phyloP scores from a whole-genome alignment of 2,888 invertebrate species.

The Caenorhabditis zanzibari region DNA sequence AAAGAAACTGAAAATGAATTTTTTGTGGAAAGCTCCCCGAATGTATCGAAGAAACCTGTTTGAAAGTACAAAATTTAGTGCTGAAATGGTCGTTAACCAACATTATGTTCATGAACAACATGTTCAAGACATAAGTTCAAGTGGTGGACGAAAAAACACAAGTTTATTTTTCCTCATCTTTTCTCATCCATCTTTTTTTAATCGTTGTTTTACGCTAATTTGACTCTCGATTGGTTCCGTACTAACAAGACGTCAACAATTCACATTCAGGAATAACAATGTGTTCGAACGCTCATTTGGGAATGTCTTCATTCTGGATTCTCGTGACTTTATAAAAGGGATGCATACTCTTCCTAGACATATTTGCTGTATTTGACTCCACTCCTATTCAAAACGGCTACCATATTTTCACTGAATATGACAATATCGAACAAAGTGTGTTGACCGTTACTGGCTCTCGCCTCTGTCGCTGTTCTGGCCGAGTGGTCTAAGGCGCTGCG shows the following conservation, averaged over 20 bases:
- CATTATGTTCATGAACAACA: too few relatives aligned
- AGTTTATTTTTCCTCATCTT: not conserved
- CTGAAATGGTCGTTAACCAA: too few relatives aligned
- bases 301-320: not conserved
- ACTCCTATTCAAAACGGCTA: too few relatives aligned
- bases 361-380: too few relatives aligned
- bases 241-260: not conserved
- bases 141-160: not conserved
- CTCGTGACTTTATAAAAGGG: not conserved
- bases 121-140: not conserved
- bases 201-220: slow-evolving; percentile 40
- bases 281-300: slow-evolving; percentile 26
- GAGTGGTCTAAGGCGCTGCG: slow-evolving; percentile 90
- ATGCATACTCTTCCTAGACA: not conserved
- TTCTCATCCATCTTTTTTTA: slow-evolving; percentile 7
- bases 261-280: slow-evolving; percentile 30
- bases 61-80: too few relatives aligned
- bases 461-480: slow-evolving; percentile 88
- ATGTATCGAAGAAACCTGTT: too few relatives aligned
- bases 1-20: too few relatives aligned
- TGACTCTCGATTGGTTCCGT: slow-evolving; percentile 27
- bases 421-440: not conserved
- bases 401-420: too few relatives aligned
- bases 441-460: too few relatives aligned
- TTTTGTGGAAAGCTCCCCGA: too few relatives aligned